Conservation (phyloP, 2,888 invertebrate species). For the Plagiodera versicolora region DNA sequence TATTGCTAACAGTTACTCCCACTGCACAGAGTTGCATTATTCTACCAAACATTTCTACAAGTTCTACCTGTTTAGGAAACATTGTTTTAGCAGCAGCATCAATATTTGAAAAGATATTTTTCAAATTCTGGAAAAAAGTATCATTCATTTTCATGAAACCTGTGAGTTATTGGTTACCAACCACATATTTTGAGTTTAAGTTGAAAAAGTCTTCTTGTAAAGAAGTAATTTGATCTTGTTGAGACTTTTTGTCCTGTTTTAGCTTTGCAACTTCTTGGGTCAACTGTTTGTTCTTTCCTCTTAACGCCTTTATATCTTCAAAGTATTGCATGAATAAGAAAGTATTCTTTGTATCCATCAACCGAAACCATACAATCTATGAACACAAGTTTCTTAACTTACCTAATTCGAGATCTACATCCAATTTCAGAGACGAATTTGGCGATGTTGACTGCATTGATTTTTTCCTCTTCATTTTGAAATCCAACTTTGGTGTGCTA, state of each 20-base stretch:
- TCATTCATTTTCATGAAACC: neutral
- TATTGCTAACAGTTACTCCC: constrained; percentile 17
- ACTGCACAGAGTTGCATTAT: constrained; percentile 25
- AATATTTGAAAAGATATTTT: constrained; percentile 23
- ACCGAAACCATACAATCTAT: no score
- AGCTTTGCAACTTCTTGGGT: constrained; percentile 25
- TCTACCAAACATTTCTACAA: constrained; percentile 18
- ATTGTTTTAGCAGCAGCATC: constrained; percentile 20
- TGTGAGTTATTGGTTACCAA: constrained; percentile 10
- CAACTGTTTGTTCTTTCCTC: constrained; percentile 23
- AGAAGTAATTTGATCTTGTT: constrained; percentile 16
- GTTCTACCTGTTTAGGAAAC: constrained; percentile 20
- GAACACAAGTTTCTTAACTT: neutral
- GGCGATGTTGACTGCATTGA: constrained; percentile 5
- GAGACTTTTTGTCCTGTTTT: constrained; percentile 25
- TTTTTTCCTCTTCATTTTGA: constrained; percentile 8
- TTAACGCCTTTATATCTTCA: constrained; percentile 27
- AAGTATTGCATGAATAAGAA: no score
- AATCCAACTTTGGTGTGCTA: neutral
- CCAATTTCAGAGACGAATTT: neutral
- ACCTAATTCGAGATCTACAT: constrained; percentile 11
- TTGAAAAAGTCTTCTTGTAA: constrained; percentile 22
- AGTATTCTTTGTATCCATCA: no score
- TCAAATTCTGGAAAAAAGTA: constrained; percentile 23
- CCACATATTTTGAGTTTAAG: constrained; percentile 27